phyloP scores from a whole-genome alignment of 1,140 invertebrate genomes.

The Leptonema lineaticorne region DNA sequence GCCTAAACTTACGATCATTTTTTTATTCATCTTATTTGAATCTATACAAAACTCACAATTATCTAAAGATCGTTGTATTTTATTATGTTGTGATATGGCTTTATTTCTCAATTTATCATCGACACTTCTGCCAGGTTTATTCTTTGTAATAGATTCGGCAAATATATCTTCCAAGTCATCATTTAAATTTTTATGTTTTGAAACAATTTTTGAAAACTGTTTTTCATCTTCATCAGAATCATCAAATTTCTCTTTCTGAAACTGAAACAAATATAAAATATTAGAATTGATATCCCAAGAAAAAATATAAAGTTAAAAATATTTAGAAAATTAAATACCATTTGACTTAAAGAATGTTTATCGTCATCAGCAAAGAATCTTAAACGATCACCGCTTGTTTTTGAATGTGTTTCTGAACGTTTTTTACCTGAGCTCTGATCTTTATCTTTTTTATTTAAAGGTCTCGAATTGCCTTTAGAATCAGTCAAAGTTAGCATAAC shows the following conservation, averaged over 20 bases:
- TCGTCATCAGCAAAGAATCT: slow-evolving; percentile 92
- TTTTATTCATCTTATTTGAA: slow-evolving; percentile 76
- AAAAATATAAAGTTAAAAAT: background rate
- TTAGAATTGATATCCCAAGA: background rate
- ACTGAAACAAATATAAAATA: slow-evolving; percentile 60
- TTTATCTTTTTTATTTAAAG: slow-evolving; percentile 52
- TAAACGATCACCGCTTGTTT: slow-evolving; percentile 67
- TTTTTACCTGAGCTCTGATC: slow-evolving; percentile 55
- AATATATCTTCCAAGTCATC: slow-evolving; percentile 89
- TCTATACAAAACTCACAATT: slow-evolving; percentile 84
- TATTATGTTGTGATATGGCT: slow-evolving; percentile 74
- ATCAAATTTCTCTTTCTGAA: slow-evolving; percentile 84
- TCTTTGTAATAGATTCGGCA: slow-evolving; percentile 68
- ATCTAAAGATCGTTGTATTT: slow-evolving; percentile 69
- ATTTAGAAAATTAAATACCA: slow-evolving; percentile 61
- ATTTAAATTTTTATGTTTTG: slow-evolving; percentile 66
- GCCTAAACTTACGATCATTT: slow-evolving; percentile 83
- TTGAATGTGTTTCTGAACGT: slow-evolving; percentile 72
- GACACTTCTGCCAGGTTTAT: slow-evolving; percentile 62
- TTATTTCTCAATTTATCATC: slow-evolving; percentile 64
- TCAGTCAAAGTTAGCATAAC: slow-evolving; percentile 74
- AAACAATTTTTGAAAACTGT: slow-evolving; percentile 74
- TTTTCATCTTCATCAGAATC: slow-evolving; percentile 79
- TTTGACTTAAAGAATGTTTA: slow-evolving; percentile 79
- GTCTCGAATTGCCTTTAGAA: slow-evolving; percentile 63